Evolutionary conservation across 2,113 vertebrate genomes (phyloP).

Genomic region (Polypterus senegalus): DNA sequence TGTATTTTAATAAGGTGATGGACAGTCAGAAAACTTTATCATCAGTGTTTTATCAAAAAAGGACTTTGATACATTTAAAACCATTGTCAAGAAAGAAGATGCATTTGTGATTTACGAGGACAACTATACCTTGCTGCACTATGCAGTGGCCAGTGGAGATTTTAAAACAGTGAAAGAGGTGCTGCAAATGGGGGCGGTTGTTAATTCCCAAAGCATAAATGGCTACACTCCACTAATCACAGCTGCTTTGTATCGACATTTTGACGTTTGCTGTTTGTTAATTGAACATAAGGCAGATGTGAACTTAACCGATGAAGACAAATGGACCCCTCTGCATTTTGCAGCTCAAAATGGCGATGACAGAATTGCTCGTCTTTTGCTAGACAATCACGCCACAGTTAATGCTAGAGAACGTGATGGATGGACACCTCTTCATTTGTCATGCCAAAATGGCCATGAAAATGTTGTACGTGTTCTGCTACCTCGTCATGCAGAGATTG

Average conservation of each 20-base stretch:
- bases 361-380: slow-evolving; percentile 38
- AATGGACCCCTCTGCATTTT: slow-evolving; percentile 66
- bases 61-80: slow-evolving; percentile 44
- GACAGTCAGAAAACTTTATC: slow-evolving; percentile 16
- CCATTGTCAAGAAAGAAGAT: slow-evolving; percentile 33
- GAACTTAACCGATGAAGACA: slow-evolving; percentile 47
- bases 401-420: slow-evolving; percentile 46
- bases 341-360: slow-evolving; percentile 67
- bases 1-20: slow-evolving; percentile 18
- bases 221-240: slow-evolving; percentile 61
- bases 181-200: slow-evolving; percentile 40
- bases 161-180: slow-evolving; percentile 45
- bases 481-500: slow-evolving; percentile 42
- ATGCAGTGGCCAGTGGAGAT: slow-evolving; percentile 48
- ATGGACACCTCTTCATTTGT: slow-evolving; percentile 69
- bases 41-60: slow-evolving; percentile 33
- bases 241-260: slow-evolving; percentile 46
- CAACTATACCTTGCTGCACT: slow-evolving; percentile 52
- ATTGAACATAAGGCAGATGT: slow-evolving; percentile 36
- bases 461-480: slow-evolving; percentile 58
- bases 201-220: slow-evolving; percentile 42
- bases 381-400: slow-evolving; percentile 47
- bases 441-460: slow-evolving; percentile 72
- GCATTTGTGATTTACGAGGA: slow-evolving; percentile 26
- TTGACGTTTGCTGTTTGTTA: slow-evolving; percentile 48